Conservation (phyloP, 2,888 invertebrate genomes). For the Rapana venosa region DNA sequence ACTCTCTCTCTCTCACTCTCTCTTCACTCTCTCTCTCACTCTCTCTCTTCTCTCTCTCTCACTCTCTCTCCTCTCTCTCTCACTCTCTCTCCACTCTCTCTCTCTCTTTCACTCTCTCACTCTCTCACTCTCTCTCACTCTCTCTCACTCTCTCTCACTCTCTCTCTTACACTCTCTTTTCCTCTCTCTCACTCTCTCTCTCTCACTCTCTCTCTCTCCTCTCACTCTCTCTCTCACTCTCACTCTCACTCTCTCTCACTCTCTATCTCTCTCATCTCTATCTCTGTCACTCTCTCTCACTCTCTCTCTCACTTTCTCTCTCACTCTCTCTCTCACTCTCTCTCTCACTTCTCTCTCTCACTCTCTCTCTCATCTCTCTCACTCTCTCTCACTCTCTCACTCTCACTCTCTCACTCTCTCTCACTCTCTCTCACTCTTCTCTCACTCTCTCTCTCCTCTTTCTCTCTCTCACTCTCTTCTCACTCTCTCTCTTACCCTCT, state of each 20-base stretch:
- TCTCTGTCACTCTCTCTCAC: no score
- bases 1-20: neutral
- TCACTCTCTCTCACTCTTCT: neutral
- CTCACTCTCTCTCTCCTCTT: no score
- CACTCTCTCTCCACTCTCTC: neutral
- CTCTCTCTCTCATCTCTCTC: neutral
- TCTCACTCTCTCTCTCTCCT: neutral
- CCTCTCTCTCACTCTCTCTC: neutral
- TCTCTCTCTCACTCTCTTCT: no score
- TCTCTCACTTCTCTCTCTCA: neutral
- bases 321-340: neutral
- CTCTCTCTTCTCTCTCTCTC: slow-evolving; percentile 10
- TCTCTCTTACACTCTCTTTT: no score
- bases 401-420: slow-evolving; percentile 1
- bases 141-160: slow-evolving; percentile 2
- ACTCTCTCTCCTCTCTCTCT: slow-evolving; percentile 3
- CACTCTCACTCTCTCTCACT: neutral
- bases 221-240: neutral
- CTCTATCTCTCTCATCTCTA: neutral
- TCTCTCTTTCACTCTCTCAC: neutral
- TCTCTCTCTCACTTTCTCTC: neutral
- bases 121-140: neutral
- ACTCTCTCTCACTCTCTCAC: neutral
- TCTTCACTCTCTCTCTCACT: slow-evolving; percentile 1
- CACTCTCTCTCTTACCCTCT: no score